phyloP scores from a whole-genome alignment of 2,797 vertebrate genomes.

The Toxotes lorentzi region DNA sequence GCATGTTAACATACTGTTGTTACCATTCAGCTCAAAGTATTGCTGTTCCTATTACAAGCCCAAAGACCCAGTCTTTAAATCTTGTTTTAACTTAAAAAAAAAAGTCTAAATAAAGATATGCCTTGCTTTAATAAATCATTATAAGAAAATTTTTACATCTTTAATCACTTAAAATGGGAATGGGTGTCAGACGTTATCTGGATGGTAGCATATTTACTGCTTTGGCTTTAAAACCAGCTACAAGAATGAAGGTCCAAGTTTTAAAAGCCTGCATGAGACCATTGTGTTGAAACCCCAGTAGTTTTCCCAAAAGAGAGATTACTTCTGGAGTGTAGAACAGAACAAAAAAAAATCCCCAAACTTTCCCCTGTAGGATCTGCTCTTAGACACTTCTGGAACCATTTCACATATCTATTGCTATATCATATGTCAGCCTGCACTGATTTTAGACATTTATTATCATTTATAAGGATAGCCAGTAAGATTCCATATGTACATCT shows the following conservation, averaged over 20 bases:
- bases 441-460: constrained; percentile 32
- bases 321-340: background rate
- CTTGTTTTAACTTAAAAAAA: background rate
- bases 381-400: background rate
- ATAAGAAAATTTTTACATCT: background rate
- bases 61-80: background rate
- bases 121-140: background rate
- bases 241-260: background rate
- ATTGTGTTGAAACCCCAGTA: constrained; percentile 4
- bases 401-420: constrained; percentile 17
- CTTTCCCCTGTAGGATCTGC: constrained; percentile 13
- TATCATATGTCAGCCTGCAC: constrained; percentile 24
- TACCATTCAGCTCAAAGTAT: background rate
- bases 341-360: constrained; percentile 11
- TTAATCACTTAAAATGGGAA: background rate
- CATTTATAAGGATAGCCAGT: background rate
- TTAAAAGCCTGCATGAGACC: constrained; percentile 17
- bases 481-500: background rate
- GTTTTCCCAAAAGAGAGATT: constrained; percentile 21
- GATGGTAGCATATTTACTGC: constrained; percentile 2
- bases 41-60: background rate
- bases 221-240: constrained; percentile 18
- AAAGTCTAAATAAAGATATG: background rate
- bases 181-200: background rate
- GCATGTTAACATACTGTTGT: background rate